Conservation (phyloP, 2,888 invertebrate species). For the Octodonta nipae region DNA sequence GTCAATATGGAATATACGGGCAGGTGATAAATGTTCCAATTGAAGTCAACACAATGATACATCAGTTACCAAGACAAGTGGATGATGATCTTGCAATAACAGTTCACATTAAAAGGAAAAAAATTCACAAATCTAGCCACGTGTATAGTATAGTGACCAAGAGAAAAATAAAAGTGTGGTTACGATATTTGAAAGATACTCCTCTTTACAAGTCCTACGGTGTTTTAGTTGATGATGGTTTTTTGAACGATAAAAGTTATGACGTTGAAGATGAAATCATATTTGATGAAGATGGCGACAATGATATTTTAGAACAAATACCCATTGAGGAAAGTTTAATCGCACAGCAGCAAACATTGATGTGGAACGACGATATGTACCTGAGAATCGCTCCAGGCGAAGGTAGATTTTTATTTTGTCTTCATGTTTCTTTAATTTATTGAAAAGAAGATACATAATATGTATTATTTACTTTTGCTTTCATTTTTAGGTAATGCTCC, state of each 20-base stretch:
- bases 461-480: no score
- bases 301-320: not conserved
- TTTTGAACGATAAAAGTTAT: not conserved
- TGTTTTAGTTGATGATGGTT: not conserved
- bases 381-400: not conserved
- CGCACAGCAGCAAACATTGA: slow-evolving; percentile 3
- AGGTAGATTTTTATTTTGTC: not conserved
- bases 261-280: no score
- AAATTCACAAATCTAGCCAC: slow-evolving; percentile 1
- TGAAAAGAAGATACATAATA: no score
- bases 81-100: not conserved
- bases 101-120: not conserved
- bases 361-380: slow-evolving; percentile 2
- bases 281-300: no score
- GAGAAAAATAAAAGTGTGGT: not conserved
- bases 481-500: no score
- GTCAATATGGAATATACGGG: slow-evolving; percentile 1
- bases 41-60: not conserved
- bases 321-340: slow-evolving; percentile 1
- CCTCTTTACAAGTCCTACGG: not conserved
- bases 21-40: slow-evolving; percentile 1
- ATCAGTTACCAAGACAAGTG: not conserved
- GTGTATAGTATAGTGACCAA: not conserved
- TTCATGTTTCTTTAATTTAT: no score
- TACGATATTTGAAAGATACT: not conserved